These are phyloP conservation scores for Villa cingulata DNA, from an alignment of 2,888 invertebrate species.

Conservation along the genomic window DNA sequence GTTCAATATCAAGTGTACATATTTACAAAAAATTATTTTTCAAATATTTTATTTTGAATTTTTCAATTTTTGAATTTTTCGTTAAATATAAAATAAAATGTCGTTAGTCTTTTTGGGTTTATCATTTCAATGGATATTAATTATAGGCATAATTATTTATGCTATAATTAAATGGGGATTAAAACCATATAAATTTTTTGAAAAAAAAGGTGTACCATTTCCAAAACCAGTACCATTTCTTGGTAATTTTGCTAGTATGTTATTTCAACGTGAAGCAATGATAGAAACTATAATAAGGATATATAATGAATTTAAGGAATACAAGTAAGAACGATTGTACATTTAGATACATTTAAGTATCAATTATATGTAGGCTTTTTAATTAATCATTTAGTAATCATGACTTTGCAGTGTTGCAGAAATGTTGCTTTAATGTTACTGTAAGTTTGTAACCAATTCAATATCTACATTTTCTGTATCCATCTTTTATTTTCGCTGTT, in stretches of 20 bases:
- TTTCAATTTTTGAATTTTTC: too few species aligned
- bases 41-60: too few species aligned
- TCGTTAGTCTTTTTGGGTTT: background rate
- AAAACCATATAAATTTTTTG: conserved; percentile 3
- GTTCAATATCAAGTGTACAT: too few species aligned
- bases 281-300: background rate
- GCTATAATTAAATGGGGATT: conserved; percentile 1
- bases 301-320: background rate
- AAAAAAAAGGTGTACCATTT: background rate
- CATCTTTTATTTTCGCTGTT: too few species aligned
- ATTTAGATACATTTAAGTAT: too few species aligned
- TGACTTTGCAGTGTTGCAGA: too few species aligned
- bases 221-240: conserved; percentile 5
- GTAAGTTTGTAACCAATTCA: too few species aligned
- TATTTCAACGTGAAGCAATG: conserved; percentile 14
- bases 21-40: too few species aligned
- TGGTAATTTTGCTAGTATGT: conserved; percentile 25
- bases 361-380: too few species aligned
- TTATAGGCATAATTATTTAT: background rate
- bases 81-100: background rate
- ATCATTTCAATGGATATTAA: background rate
- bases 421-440: too few species aligned
- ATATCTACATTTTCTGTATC: too few species aligned
- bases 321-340: background rate
- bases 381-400: too few species aligned